Base-by-base conservation (phyloP, 2,888 invertebrate genomes). In the Hermodice carunculata region DNA sequence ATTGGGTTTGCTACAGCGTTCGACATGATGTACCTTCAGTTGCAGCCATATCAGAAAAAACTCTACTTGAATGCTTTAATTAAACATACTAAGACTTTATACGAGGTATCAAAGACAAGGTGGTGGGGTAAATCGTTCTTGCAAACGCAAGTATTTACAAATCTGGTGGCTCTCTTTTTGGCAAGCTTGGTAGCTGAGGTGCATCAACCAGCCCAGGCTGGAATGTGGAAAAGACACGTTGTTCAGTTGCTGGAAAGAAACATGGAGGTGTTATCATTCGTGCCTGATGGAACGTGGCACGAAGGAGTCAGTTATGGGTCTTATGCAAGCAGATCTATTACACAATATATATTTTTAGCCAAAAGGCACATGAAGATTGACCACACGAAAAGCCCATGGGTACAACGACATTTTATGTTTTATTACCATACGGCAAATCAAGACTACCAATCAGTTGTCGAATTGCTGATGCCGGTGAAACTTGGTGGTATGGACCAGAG, bases 401-500 rank as follows among this genome's bases (percentile, higher is more conserved):
- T 64, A 44, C 32, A 32, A n/a, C 19, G 43, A 34, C 64, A 64
- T 37, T 53, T 64, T 48, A 34, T 53, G 24, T 64, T 54, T 46
- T 53, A 53, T 44, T 57, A 57, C 24, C 44, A 44, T 22, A 64
- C 64, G n/a, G 32, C 54, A 11, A 22, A 19, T 60, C 64, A 1
- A 60, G 64, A n/a, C 34, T 60, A 14, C 32, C 32, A 29, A 19
- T 8, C 6, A 64, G 29, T 26, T 22, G 60, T 6, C 60, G 64
- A 11, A 48, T 64, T 14, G 64, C 53, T 3, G 64, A 64, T 40
- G 44, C 53, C 8, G 14, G 19, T n/a, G n/a, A 5, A 11, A 14
- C n/a, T n/a, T 64, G 64, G 64, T 56, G 51, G n/a, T 64, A 64
- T 51, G 64, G 64, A 1, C 64, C 64, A 24, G 64, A 64, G 32